These are phyloP conservation scores for Peribatodes rhomboidaria DNA, from an alignment of 2,888 invertebrate genomes.

Conservation along the genomic window DNA sequence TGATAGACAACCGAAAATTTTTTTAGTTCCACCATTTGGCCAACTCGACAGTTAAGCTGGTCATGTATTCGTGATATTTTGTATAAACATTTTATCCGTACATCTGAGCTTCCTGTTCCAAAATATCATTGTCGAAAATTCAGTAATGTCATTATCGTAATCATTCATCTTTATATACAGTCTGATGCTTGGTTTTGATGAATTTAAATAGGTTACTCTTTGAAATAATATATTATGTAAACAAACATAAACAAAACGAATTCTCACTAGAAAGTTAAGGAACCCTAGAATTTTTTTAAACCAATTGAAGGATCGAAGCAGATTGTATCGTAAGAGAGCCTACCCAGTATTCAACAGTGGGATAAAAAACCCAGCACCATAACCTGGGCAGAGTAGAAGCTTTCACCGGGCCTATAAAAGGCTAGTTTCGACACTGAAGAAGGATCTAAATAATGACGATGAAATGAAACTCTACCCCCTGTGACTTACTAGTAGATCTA, in stretches of 20 bases:
- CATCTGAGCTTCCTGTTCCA: constrained; percentile 52
- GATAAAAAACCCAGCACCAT: too few relatives aligned
- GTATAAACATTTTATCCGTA: constrained; percentile 49
- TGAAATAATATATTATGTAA: not conserved
- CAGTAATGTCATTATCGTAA: constrained; percentile 53
- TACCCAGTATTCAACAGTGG: too few relatives aligned
- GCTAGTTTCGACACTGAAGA: too few relatives aligned
- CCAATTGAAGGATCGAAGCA: too few relatives aligned
- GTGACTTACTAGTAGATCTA: too few relatives aligned
- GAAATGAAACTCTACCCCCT: constrained; percentile 28
- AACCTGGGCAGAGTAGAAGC: too few relatives aligned
- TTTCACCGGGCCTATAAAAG: too few relatives aligned
- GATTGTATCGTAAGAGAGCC: too few relatives aligned
- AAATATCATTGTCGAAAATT: constrained; percentile 55
- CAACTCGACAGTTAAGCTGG: not conserved
- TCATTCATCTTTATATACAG: constrained; percentile 42
- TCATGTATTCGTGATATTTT: constrained; percentile 18
- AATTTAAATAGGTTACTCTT: not conserved
- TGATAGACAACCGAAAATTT: not conserved
- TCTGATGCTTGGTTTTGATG: constrained; percentile 9
- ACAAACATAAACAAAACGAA: not conserved
- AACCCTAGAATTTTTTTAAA: too few relatives aligned
- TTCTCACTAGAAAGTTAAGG: too few relatives aligned
- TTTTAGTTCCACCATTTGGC: not conserved
- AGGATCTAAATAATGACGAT: too few relatives aligned